These are phyloP conservation scores for Mesochorus sp. DNA, from an alignment of 2,888 invertebrate species.

Conservation along the genomic window DNA sequence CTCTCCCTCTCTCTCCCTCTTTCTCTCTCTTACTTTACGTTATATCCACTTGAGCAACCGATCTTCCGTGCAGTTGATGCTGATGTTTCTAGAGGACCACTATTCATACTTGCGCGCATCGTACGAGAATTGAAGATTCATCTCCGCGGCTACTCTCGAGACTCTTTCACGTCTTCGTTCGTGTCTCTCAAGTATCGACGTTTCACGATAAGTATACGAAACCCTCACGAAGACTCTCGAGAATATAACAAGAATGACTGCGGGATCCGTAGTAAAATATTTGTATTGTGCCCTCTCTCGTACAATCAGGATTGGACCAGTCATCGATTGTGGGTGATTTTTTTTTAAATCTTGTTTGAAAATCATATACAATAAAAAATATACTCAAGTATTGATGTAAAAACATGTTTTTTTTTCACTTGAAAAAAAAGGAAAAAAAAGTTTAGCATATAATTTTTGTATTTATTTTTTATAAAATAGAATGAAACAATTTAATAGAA, in stretches of 20 bases:
- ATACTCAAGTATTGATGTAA: no score
- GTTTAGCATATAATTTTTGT: no score
- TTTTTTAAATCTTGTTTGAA: no score
- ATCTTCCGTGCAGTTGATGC: slow-evolving; percentile 59
- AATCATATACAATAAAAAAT: no score
- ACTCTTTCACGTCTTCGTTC: slow-evolving; percentile 51
- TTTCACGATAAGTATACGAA: slow-evolving; percentile 64
- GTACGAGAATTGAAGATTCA: slow-evolving; percentile 77
- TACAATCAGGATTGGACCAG: background rate
- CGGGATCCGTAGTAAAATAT: slow-evolving; percentile 42
- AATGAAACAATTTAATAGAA: no score
- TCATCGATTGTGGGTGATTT: background rate
- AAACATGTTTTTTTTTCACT: no score
- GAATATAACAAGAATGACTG: slow-evolving; percentile 7
- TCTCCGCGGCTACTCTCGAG: slow-evolving; percentile 77
- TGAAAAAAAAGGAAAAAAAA: no score
- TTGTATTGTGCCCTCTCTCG: slow-evolving; percentile 26
- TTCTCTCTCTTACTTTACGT: slow-evolving; percentile 46
- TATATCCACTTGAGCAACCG: slow-evolving; percentile 75
- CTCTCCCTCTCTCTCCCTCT: slow-evolving; percentile 16
- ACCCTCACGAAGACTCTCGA: slow-evolving; percentile 22
- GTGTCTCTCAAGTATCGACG: slow-evolving; percentile 72
- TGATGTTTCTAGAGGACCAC: slow-evolving; percentile 61
- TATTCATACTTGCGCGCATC: slow-evolving; percentile 59
- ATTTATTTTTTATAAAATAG: no score